Evolutionary conservation across 1,140 invertebrate genomes (phyloP).

Genomic region (Mizuhopecten yessoensis): DNA sequence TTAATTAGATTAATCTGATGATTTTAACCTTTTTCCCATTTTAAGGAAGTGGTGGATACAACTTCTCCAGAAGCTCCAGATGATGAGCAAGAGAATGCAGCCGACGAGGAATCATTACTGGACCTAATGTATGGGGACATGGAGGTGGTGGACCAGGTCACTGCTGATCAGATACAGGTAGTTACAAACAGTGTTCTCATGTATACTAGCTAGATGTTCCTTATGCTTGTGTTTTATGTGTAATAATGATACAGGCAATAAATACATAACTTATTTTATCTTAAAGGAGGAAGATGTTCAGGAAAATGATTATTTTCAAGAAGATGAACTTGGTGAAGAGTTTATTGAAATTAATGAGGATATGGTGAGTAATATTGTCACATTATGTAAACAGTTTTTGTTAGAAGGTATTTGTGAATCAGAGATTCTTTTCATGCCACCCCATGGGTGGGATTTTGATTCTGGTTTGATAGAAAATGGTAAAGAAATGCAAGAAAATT

Average conservation of each 20-base stretch:
- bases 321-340: constrained; percentile 5
- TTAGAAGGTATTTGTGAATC: too few relatives aligned
- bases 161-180: not conserved
- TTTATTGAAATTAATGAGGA: constrained; percentile 1
- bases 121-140: constrained; percentile 20
- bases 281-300: not conserved
- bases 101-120: not conserved
- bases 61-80: not conserved
- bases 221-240: too few relatives aligned
- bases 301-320: not conserved
- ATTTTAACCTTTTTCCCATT: too few relatives aligned
- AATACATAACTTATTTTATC: not conserved
- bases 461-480: too few relatives aligned
- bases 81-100: not conserved
- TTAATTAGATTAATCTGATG: too few relatives aligned
- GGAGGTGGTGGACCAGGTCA: not conserved
- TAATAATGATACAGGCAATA: not conserved
- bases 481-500: too few relatives aligned
- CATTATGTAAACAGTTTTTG: too few relatives aligned
- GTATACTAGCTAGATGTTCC: too few relatives aligned
- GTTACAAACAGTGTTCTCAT: too few relatives aligned
- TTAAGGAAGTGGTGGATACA: not conserved
- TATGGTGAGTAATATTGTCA: not conserved
- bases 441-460: too few relatives aligned
- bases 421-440: too few relatives aligned